Base-by-base conservation (phyloP, 2,797 vertebrate species). In the Huso huso region DNA sequence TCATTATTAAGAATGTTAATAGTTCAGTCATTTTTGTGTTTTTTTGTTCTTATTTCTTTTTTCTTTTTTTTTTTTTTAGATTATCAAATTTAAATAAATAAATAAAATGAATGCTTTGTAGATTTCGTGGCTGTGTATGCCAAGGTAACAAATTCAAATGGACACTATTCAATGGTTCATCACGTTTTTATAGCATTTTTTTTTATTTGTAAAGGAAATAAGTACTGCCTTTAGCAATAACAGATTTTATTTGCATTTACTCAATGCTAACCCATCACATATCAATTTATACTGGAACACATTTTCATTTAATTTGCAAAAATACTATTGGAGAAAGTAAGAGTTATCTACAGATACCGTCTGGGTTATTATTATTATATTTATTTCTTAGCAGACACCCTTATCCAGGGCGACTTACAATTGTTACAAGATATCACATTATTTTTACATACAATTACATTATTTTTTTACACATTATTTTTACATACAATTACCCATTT, bases 1-100 rank as follows among this genome's bases (percentile, higher is more conserved):
- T 76, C 68, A 75, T 49, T 67, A 71, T 71, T 71, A 78, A 75
- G 69, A 80, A 71, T 66, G 65, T 79, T 78, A 89, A 88, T 87
- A 85, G 81, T 77, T 79, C 78, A 74, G 37, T 37, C 37, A 37
- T 37, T 37, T 78, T 78, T 70, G 61, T 37, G 7, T 62, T 62
- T 50, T 5, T 37, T 50, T 59, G 7, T 6, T 64, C 10, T 58
- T 64, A n/a, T 6, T 8, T 37, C 23, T 37, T 37, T 37, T 37
- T 37, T 37, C 23, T 18, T 18, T 18, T 18, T 18, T 18, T 18
- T 18, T 18, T 18, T 37, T 67, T 61, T 51, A 11, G 23, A 61
- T 61, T 50, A 67, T 51, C 12, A 5, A 48, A 9, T 52, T 10
- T 10, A 9, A 18, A 6, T 10, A 12, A 15, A 6, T 62, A 67